Base-by-base conservation (phyloP, 1,140 invertebrate species). In the Bombyx mori region DNA sequence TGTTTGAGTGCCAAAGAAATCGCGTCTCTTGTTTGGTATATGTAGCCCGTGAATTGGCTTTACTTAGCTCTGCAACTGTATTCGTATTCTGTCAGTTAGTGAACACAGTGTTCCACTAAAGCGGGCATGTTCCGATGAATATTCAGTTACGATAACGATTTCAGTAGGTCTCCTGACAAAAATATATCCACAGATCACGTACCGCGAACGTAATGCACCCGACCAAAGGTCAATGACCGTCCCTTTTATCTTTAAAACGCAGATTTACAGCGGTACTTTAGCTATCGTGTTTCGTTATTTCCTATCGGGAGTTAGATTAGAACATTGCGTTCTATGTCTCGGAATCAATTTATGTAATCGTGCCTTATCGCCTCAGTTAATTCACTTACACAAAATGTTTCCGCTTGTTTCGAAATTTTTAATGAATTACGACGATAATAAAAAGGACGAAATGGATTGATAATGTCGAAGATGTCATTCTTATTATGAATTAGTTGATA, bases 151-250 rank as follows among this genome's bases (percentile, higher is more conserved):
- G 26, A 54, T 8, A 10, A 4, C 8, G 43, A 54, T 54, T 57
- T 54, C 60, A 61, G 45, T n/a, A 49, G 52, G 52, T 44, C 52
- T 54, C 49, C 46, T 44, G 3, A 9, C 67, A 67, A 65, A 73
- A 67, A 60, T 18, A 18, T 18, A 18, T 62, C 63, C 57, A 58
- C 66, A 18, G 58, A 57, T 63, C 66, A 65, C 67, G 69, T 68
- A 62, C 44, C 56, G 54, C 35, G 56, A 62, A 57, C 57, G 52
- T 44, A 35, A 35, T 35, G 44, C 53, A 65, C 66, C 71, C 59
- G 69, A 69, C 70, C 54, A 73, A 64, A 68, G 75, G 61, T 65
- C 73, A 75, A 73, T 60, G 73, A 75, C 71, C 75, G 72, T 75
- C 73, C 68, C 69, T 71, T 75, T 71, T 61, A 64, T 61, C 58